Evolutionary conservation across 1,140 invertebrate genomes (phyloP).

Genomic region (Leguminivora glycinivorella): DNA sequence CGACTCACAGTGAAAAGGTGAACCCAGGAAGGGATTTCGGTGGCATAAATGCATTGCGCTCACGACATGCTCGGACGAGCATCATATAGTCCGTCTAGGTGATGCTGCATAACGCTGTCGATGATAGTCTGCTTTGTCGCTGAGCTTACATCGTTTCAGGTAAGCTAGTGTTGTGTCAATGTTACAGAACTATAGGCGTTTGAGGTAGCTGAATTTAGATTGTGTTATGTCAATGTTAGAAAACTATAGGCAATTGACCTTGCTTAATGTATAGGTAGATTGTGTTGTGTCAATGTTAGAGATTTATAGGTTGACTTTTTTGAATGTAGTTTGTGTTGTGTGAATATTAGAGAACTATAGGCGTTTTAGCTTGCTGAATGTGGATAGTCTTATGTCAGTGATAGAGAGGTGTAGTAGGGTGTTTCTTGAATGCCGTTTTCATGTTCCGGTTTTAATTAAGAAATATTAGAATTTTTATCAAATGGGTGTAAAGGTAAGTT

Average conservation of each 20-base stretch:
- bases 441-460: too few species aligned
- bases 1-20: constrained; percentile 40
- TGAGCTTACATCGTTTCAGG: constrained; percentile 74
- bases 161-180: constrained; percentile 41
- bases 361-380: too few species aligned
- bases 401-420: too few species aligned
- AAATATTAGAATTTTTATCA: too few species aligned
- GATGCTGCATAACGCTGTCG: constrained; percentile 70
- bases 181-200: background rate
- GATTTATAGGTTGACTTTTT: too few species aligned
- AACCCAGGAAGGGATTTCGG: constrained; percentile 42
- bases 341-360: too few species aligned
- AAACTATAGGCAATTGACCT: too few species aligned
- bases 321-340: background rate
- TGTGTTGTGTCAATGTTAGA: background rate
- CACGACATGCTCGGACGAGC: constrained; percentile 55
- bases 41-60: constrained; percentile 45
- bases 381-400: too few species aligned
- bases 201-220: too few species aligned
- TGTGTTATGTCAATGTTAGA: background rate
- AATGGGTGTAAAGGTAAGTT: too few species aligned
- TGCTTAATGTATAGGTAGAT: too few species aligned
- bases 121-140: constrained; percentile 77
- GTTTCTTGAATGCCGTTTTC: too few species aligned
- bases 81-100: constrained; percentile 59